Evolutionary conservation across 2,888 invertebrate genomes (phyloP).

Genomic region (Carpatolechia fugitivella): DNA sequence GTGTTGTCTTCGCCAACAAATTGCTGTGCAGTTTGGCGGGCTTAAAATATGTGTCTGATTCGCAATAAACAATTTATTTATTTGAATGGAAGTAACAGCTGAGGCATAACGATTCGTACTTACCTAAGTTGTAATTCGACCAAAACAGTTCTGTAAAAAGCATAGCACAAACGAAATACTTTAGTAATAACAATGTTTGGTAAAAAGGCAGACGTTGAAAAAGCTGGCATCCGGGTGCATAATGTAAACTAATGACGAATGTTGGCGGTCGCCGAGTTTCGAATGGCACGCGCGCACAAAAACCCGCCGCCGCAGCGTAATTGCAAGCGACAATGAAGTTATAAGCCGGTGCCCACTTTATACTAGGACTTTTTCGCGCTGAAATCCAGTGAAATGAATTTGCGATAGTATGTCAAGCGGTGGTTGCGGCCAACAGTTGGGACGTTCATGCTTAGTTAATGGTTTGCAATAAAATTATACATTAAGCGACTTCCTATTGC

Average conservation of each 20-base stretch:
- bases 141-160: not conserved
- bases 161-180: not conserved
- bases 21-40: too few species aligned
- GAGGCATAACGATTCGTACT: too few species aligned
- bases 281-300: slow-evolving; percentile 43
- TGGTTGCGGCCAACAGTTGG: slow-evolving; percentile 2
- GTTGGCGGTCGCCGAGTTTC: slow-evolving; percentile 56
- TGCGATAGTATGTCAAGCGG: slow-evolving; percentile 5
- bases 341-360: slow-evolving; percentile 40
- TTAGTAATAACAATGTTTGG: slow-evolving; percentile 33
- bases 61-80: too few species aligned
- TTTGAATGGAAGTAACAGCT: too few species aligned
- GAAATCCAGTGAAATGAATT: slow-evolving; percentile 14
- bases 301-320: slow-evolving; percentile 57
- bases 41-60: too few species aligned
- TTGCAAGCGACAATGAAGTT: slow-evolving; percentile 59
- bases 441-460: slow-evolving; percentile 4
- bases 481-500: not conserved
- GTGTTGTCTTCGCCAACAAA: too few species aligned
- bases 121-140: not conserved
- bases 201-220: slow-evolving; percentile 62
- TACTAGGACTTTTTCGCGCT: slow-evolving; percentile 13
- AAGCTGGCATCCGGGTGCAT: slow-evolving; percentile 56
- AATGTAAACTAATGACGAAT: slow-evolving; percentile 66
- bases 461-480: not conserved